phyloP scores from a whole-genome alignment of 2,113 vertebrate genomes.

The Thunnus maccoyii region DNA sequence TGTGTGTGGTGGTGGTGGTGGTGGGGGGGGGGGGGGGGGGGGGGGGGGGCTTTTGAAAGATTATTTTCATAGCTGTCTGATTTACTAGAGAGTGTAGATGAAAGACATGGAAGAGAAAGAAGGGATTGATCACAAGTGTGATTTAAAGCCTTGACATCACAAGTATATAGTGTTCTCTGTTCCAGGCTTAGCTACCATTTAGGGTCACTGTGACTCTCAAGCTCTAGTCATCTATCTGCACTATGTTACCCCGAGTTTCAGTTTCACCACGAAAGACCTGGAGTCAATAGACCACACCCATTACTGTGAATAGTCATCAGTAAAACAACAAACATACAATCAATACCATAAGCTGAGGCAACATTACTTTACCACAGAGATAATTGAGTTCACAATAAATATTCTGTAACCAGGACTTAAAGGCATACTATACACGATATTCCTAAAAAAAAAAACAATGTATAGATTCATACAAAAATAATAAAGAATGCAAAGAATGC shows the following conservation, averaged over 20 bases:
- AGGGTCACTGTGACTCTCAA: conserved; percentile 2
- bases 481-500: too few relatives aligned
- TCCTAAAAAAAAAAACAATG: too few relatives aligned
- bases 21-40: too few relatives aligned
- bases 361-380: background rate
- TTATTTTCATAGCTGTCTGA: background rate
- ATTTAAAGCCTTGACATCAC: conserved; percentile 9
- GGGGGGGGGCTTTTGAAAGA: background rate
- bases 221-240: background rate
- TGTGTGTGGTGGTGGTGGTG: too few relatives aligned
- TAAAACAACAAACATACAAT: background rate
- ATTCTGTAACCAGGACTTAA: too few relatives aligned
- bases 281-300: background rate
- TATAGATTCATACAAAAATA: too few relatives aligned
- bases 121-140: background rate
- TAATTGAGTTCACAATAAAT: too few relatives aligned
- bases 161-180: background rate
- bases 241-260: conserved; percentile 1
- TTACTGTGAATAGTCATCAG: background rate
- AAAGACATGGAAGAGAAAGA: background rate
- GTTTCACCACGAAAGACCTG: background rate
- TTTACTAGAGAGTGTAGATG: background rate
- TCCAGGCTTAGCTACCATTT: background rate
- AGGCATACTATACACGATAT: too few relatives aligned
- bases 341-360: background rate